Conservation (phyloP, 2,113 vertebrate genomes). For the Festucalex cinctus region DNA sequence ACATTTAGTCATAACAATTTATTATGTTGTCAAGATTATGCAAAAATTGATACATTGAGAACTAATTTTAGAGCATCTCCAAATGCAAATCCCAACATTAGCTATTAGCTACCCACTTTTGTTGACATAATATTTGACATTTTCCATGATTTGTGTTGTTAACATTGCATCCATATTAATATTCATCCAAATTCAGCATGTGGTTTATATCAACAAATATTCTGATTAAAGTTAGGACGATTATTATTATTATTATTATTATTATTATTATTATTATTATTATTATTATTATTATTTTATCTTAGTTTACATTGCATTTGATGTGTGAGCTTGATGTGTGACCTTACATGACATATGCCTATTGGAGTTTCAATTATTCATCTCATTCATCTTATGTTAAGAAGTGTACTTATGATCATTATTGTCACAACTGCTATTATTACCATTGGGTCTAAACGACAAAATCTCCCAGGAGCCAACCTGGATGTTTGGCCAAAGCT, state of each 20-base stretch:
- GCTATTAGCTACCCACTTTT: not conserved
- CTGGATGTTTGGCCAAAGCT: slow-evolving; percentile 17
- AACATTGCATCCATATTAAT: not conserved
- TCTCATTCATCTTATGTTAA: not conserved
- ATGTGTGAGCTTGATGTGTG: not conserved
- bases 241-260: too few relatives aligned
- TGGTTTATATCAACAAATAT: not conserved
- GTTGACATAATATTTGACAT: not conserved
- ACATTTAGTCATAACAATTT: not conserved
- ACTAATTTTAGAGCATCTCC: not conserved
- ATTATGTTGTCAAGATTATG: not conserved
- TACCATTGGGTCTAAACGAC: not conserved
- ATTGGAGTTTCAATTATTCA: not conserved
- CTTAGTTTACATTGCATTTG: not conserved
- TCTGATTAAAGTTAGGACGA: too few relatives aligned
- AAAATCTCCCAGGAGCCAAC: slow-evolving; percentile 17
- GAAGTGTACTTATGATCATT: not conserved
- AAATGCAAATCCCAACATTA: not conserved
- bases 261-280: too few relatives aligned
- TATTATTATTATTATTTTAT: too few relatives aligned
- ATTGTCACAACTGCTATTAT: not conserved
- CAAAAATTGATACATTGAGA: not conserved
- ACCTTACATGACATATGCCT: not conserved
- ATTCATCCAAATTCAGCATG: not conserved
- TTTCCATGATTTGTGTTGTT: not conserved